Base-by-base conservation (phyloP, 2,797 vertebrate genomes). In the Enteromius unitaeniatus region DNA sequence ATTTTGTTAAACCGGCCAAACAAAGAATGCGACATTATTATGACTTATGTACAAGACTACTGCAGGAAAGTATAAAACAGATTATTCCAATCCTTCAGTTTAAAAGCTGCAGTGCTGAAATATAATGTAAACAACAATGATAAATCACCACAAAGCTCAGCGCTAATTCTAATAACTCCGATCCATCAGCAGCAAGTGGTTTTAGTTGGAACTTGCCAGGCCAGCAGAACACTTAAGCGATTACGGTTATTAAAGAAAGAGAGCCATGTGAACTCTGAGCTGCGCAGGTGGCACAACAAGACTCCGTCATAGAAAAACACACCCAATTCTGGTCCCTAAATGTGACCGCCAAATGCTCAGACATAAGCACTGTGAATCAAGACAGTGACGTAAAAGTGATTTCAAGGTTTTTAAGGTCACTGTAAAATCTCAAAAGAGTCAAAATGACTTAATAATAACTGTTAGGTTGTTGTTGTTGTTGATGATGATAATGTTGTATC, bases 51-150 rank as follows among this genome's bases (percentile, higher is more conserved):
- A 1, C 26, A 62, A 31, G n/a, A 40, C 3, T 6, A 45, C 15
- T 28, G 6, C 23, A 45, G 23, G 10, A n/a, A 72, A 42, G 6
- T 42, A 69, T 58, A 81, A 58, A 58, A 31, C 2, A 0, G 42
- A 74, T 82, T 10, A 34, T 62, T 81, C 28, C 40, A 34, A 73
- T 62, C 68, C 8, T 62, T 73, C 68, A 60, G 8, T 45, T 73
- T 81, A 64, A 81, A 81, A 64, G 55, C 79, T 14, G 13, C 76
- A 69, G 62, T 78, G 55, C 28, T 78, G 45, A 85, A 70, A 58
- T 58, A 68, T 45, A 81, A 51, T 62, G 37, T 40, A 81, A 49
- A 78, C 68, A 58, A 65, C 79, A 65, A 45, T 62, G 37, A 78
- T 84, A 60, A 70, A 70, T 69, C 53, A 47, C 55, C 51, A 15